Base-by-base conservation (phyloP, 2,888 invertebrate species). In the Galerucella pusilla region DNA sequence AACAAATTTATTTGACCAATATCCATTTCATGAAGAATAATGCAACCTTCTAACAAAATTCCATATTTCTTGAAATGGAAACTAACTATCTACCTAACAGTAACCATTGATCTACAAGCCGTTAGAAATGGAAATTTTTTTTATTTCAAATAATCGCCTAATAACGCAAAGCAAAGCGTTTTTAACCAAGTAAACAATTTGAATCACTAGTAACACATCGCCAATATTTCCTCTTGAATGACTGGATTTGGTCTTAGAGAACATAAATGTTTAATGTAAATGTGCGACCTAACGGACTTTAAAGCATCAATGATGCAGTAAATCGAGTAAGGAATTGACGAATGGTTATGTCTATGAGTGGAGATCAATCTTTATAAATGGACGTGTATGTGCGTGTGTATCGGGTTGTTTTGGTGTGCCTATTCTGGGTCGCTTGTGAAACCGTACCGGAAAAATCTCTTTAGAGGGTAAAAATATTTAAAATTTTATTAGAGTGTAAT, bases 311-410 rank as follows among this genome's bases (percentile, higher is more conserved):
- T 82, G 81, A 81, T 82, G 82, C 81, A 82, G 80, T 80, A 80
- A 79, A 79, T 75, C 77, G 74, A 71, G 78, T 78, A 79, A 75
- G 79, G 80, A 79, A 80, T 83, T 83, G 85, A 85, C 84, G 85
- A 85, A 85, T 85, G 85, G 84, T 84, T 84, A 83, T 84, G 84
- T 82, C 85, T 84, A 85, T 84, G 83, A 82, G 80, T 77, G 78
- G 75, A 82, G 84, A 85, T 85, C 85, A 84, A 83, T 85, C 85
- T 85, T 83, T 83, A 83, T 84, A 84, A 84, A 84, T 84, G 83
- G 83, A 84, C 83, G 81, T 79, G 78, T 77, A 75, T 75, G 71
- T 52, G 52, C 49, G 54, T 52, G 67, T 65, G 46, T 71, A 28
- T 57, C 64, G 60, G 66, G 46, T 66, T 59, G 59, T 67, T 78